Base-by-base conservation (phyloP, 35 echinoderm and acorn worm species). In the Ophiothrix spiculata region DNA sequence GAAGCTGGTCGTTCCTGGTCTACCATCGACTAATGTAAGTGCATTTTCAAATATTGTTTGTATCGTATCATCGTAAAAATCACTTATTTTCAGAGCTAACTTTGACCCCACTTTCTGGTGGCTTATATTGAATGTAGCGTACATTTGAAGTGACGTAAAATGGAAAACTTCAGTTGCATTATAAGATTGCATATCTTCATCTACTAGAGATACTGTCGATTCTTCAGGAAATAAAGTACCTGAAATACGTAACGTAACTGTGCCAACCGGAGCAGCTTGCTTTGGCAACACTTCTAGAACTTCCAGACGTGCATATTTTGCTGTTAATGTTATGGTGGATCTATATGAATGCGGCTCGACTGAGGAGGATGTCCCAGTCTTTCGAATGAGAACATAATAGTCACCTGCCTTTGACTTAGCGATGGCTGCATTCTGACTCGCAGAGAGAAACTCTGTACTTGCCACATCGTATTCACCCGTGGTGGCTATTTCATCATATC, bases 181-280 rank as follows among this genome's bases (percentile, higher is more conserved):
- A 25, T 75, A 40, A 38, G 56, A 56, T 60, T 4, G 40, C 75
- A 32, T 31, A 31, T 46, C 40, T 3, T 76, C 69, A 29, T 31
- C 39, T 80, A 56, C 16, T 29, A 86, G 37, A 17, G 39, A 76
- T 31, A 81, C 83, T 37, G 15, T 39, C n/a, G 46, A 75, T 3
- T 86, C 60, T 39, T 91, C 89, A 46, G 89, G 89, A 45, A 91
- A 86, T 46, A 86, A 63, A 28, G 89, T 91, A 19, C 89, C 89
- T 10, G 32, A 35, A n/a, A 91, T 49, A 39, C 35, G 32, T 32
- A 91, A 73, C 13, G 89, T 91, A 29, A 86, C 56, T 36, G 33
- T 85, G 33, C 89, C 89, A 12, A 83, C 33, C 1, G 89, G 83
- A 16, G 83, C 89, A 31, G 83, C 89, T 77, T 19, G n/a, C 28